Conservation (phyloP, 2,113 vertebrate species). For the Eidolon helvum region DNA sequence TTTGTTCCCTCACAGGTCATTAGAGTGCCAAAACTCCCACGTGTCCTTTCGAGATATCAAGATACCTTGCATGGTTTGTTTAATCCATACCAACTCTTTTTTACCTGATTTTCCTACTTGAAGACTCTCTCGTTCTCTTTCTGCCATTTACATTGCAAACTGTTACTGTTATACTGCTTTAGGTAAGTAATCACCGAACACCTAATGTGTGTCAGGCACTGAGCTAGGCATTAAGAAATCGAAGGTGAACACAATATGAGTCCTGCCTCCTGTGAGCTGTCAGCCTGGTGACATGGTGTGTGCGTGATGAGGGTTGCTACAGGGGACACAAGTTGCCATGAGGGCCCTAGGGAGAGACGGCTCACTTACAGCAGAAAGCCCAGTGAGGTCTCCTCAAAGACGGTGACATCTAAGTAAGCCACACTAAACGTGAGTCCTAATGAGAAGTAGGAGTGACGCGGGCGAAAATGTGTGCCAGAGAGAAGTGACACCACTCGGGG, state of each 20-base stretch:
- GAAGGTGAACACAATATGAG: background rate
- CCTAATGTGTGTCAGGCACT: background rate
- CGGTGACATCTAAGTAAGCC: background rate
- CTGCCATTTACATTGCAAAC: background rate
- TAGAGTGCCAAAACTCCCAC: background rate
- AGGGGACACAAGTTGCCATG: background rate
- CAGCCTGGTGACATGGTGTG: accelerated
- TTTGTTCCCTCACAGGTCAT: background rate
- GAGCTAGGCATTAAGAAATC: background rate
- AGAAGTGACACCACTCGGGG: background rate
- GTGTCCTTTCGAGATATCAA: background rate
- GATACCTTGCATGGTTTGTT: background rate
- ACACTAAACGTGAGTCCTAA: background rate
- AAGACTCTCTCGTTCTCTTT: background rate
- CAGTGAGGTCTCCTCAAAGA: background rate
- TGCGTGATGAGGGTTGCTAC: background rate
- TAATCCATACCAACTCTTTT: background rate
- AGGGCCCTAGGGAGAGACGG: background rate
- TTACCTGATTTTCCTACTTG: background rate
- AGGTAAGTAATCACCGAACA: background rate
- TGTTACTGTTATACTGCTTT: background rate
- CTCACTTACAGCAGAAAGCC: background rate
- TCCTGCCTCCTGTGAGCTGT: background rate
- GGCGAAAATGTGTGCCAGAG: background rate
- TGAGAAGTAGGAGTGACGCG: background rate